These are phyloP conservation scores for Heliopora coerulea DNA, from an alignment of 92 coral and sea anemone genomes.

Conservation along the genomic window DNA sequence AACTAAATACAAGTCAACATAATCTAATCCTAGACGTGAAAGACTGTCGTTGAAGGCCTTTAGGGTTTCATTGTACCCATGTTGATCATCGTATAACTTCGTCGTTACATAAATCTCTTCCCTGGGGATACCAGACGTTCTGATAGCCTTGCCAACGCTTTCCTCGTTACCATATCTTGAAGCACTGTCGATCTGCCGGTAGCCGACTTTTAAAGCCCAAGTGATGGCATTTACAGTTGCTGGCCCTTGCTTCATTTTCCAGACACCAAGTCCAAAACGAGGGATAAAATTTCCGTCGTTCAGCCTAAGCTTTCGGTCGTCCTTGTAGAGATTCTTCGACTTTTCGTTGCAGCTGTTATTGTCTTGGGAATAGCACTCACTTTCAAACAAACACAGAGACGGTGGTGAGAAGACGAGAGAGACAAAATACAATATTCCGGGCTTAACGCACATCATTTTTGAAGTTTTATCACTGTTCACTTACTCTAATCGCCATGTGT, in stretches of 20 bases:
- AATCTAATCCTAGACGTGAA: constrained; percentile 68
- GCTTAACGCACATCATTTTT: neutral
- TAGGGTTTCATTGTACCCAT: constrained; percentile 81
- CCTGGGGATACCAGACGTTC: constrained; percentile 62
- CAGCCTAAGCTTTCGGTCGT: constrained; percentile 27
- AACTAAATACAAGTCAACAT: constrained; percentile 86
- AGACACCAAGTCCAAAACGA: constrained; percentile 86
- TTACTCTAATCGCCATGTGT: neutral
- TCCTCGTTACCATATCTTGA: constrained; percentile 82
- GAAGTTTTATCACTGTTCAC: neutral
- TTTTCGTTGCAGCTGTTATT: neutral
- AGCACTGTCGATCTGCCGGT: constrained; percentile 93
- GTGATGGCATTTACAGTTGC: constrained; percentile 74
- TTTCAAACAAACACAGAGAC: neutral
- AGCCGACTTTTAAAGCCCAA: constrained; percentile 91
- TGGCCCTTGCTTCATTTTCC: constrained; percentile 62
- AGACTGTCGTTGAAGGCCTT: constrained; percentile 74
- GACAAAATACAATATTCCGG: neutral
- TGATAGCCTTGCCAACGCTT: constrained; percentile 88
- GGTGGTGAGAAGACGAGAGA: neutral
- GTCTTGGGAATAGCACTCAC: neutral
- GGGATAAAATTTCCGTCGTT: constrained; percentile 84
- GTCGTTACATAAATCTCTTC: constrained; percentile 81
- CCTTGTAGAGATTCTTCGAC: neutral
- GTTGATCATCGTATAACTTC: constrained; percentile 80